These are phyloP conservation scores for Podabrus alpinus DNA, from an alignment of 2,888 invertebrate species.

Conservation along the genomic window DNA sequence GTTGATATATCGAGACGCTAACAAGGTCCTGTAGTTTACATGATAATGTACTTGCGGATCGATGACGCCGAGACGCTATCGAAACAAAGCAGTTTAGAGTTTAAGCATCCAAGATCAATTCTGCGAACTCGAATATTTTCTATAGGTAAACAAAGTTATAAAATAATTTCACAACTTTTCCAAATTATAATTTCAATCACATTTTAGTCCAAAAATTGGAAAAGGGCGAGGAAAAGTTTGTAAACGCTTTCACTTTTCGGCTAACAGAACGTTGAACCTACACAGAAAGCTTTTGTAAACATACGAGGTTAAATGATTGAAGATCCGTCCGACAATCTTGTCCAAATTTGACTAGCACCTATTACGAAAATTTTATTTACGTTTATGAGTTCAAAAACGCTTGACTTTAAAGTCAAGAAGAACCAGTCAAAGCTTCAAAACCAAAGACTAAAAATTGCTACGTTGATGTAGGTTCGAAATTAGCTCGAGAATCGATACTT, in stretches of 20 bases:
- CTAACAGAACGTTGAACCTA: not conserved
- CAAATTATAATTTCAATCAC: not conserved
- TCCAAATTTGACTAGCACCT: not conserved
- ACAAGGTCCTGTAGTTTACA: constrained; percentile 32
- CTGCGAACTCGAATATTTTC: constrained; percentile 6
- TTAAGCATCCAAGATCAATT: constrained; percentile 20
- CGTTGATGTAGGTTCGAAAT: not conserved
- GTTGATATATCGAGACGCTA: constrained; percentile 17
- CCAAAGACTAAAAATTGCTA: not conserved
- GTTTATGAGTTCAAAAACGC: not conserved
- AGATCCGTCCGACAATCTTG: not conserved
- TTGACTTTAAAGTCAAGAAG: not conserved
- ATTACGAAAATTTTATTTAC: not conserved
- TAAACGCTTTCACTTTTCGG: not conserved
- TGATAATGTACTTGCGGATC: constrained; percentile 38
- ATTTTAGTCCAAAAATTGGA: not conserved
- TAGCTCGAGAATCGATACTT: not conserved
- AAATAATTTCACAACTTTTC: not conserved
- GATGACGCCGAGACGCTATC: constrained; percentile 35
- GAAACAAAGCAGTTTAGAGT: constrained; percentile 16
- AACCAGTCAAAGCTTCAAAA: not conserved
- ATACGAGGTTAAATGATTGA: not conserved
- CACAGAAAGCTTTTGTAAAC: not conserved
- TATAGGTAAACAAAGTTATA: not conserved
- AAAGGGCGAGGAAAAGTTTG: not conserved